Percentiles rank a stretch among this genome's conserved stretches.
phyloP scores from a whole-genome alignment of 2,797 vertebrate genomes.

The Scarus forsteni region DNA sequence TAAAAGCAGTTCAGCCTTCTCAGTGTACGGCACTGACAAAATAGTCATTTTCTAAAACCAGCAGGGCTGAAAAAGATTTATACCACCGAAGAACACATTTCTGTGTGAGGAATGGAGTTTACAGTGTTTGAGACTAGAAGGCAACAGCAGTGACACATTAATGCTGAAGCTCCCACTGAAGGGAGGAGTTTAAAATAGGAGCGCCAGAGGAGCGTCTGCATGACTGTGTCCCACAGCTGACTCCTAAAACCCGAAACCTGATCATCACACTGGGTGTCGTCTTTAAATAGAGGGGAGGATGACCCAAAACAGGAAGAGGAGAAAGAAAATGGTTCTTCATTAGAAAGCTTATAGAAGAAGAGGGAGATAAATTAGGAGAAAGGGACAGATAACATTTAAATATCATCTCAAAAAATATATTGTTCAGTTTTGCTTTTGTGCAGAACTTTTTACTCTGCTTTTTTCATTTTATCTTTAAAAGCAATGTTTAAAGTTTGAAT shows the following conservation, averaged over 20 bases:
- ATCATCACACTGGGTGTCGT: conserved; percentile 43
- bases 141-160: conserved; percentile 59
- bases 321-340: conserved; percentile 4
- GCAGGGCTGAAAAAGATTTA: background rate
- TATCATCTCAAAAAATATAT: no score
- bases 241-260: conserved; percentile 62
- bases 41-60: background rate
- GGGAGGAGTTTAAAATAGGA: conserved; percentile 67
- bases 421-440: no score
- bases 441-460: no score
- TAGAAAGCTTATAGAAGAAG: background rate
- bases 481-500: no score
- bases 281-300: conserved; percentile 65
- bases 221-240: conserved; percentile 66
- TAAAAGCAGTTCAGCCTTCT: conserved; percentile 3
- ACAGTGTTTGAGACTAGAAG: conserved; percentile 49
- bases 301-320: conserved; percentile 39
- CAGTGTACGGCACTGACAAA: background rate
- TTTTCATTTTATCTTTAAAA: no score
- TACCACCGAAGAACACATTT: background rate
- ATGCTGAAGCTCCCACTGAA: conserved; percentile 54
- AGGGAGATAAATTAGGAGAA: no score
- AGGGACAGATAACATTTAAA: no score
- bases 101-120: conserved; percentile 1
- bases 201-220: conserved; percentile 57